Evolutionary conservation across 92 coral and sea anemone species (phyloP).

Genomic region (Nematostella vectensis): DNA sequence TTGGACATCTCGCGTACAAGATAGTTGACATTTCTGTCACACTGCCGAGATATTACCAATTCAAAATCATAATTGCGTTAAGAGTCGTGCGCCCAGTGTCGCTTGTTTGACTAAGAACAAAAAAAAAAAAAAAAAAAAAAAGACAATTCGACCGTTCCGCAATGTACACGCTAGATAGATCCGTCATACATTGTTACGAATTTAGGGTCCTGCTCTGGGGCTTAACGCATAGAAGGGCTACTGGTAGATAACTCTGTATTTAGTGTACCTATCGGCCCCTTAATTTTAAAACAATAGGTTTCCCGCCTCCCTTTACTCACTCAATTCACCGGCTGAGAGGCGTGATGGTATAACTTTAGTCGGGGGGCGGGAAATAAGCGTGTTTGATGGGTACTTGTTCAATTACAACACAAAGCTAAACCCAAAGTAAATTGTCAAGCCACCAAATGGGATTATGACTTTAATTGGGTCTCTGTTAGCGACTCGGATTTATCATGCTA

Average conservation of each 20-base stretch:
- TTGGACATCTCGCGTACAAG: conserved; percentile 1
- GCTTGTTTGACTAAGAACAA: conserved; percentile 13
- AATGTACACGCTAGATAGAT: no score
- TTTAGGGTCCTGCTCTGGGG: no score
- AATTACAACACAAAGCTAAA: conserved; percentile 64
- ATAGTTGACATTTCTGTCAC: conserved; percentile 55
- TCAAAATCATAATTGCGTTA: conserved; percentile 42
- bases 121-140: conserved; percentile 11
- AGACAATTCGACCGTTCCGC: not conserved
- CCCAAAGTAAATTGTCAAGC: conserved; percentile 62
- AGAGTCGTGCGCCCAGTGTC: conserved; percentile 14
- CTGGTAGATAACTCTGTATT: no score
- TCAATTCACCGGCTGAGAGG: conserved; percentile 62
- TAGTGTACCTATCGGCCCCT: conserved; percentile 9
- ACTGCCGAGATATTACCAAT: conserved; percentile 62
- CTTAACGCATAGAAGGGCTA: no score
- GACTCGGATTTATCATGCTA: conserved; percentile 56
- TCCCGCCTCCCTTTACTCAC: conserved; percentile 59
- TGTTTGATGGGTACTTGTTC: conserved; percentile 62
- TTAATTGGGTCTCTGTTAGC: conserved; percentile 87
- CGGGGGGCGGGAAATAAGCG: conserved; percentile 75
- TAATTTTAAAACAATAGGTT: conserved; percentile 34
- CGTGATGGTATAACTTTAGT: conserved; percentile 61
- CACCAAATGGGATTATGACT: conserved; percentile 72
- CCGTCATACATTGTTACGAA: no score